A percentile compares a stretch with the other conserved stretches of the same genome.
Evolutionary conservation across 2,113 vertebrate species (phyloP).

Genomic region (Microtus pennsylvanicus): DNA sequence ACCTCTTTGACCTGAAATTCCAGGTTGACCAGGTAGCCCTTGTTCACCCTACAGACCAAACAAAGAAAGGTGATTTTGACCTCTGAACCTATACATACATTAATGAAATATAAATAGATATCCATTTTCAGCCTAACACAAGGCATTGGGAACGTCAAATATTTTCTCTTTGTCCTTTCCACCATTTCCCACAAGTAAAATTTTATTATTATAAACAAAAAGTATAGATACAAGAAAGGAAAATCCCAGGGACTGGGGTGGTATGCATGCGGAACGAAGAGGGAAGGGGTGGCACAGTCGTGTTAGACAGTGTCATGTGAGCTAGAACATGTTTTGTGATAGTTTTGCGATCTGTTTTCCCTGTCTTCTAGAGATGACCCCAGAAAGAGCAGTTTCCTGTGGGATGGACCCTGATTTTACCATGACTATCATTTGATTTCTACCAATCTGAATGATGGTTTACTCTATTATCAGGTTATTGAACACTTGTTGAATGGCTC

Average conservation of each 20-base stretch:
- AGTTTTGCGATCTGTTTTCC: neutral
- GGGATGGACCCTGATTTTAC: neutral
- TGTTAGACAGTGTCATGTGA: neutral
- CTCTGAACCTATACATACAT: neutral
- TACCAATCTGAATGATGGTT: neutral
- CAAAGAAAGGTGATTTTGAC: constrained; percentile 47
- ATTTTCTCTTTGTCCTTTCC: neutral
- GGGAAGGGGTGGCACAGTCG: neutral
- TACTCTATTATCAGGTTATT: neutral
- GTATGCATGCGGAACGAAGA: neutral
- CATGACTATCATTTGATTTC: neutral
- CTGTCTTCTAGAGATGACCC: neutral
- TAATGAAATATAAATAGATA: neutral
- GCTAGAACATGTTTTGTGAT: constrained; percentile 5
- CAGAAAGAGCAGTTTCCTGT: neutral
- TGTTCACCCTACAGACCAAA: constrained; percentile 90
- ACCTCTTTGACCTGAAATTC: constrained; percentile 91
- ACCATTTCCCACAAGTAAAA: neutral
- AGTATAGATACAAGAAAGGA: neutral
- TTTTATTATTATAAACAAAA: neutral
- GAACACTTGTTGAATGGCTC: neutral
- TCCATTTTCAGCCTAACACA: neutral
- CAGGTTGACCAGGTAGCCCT: constrained; percentile 92
- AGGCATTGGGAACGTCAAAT: neutral
- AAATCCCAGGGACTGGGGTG: neutral